A percentile compares a stretch with the other conserved stretches of the same genome.
Evolutionary conservation across 1,140 invertebrate genomes (phyloP).

Genomic region (Drosophila athabasca): DNA sequence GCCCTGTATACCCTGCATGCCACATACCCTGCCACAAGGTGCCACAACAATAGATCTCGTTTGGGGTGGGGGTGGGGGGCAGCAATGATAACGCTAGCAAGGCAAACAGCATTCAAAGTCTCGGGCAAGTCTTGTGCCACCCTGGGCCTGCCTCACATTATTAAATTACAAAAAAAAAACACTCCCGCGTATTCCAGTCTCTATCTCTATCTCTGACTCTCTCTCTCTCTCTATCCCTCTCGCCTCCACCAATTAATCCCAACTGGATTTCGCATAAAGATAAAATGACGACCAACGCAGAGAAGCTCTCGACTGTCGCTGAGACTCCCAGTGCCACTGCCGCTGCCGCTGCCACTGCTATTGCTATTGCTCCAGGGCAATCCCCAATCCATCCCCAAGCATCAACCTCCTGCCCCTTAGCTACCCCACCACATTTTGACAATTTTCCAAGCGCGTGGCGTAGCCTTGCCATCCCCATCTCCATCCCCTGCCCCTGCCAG

Average conservation of each 20-base stretch:
- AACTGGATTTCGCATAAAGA: conserved; percentile 81
- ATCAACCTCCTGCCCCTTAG: conserved; percentile 9
- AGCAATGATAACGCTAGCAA: conserved; percentile 61
- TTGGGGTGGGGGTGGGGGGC: neutral
- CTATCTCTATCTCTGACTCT: neutral
- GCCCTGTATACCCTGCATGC: neutral
- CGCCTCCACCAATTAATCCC: conserved; percentile 75
- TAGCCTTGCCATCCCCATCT: conserved; percentile 4
- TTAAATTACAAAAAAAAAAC: conserved; percentile 67
- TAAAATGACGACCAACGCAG: conserved; percentile 65
- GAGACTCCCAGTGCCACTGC: no score
- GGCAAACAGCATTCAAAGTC: conserved; percentile 10
- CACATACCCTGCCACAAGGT: conserved; percentile 26
- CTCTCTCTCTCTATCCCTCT: conserved; percentile 13
- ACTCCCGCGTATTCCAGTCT: conserved; percentile 38
- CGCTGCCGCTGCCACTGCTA: no score
- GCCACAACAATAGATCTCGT: conserved; percentile 15
- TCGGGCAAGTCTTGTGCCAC: conserved; percentile 11
- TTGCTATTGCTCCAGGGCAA: conserved; percentile 57
- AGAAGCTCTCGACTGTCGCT: conserved; percentile 38
- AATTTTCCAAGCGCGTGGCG: conserved; percentile 76
- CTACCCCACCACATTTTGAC: conserved; percentile 43
- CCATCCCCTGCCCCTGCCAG: conserved; percentile 38
- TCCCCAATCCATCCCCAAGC: conserved; percentile 35
- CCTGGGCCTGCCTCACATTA: conserved; percentile 66